Evolutionary conservation across 1,140 invertebrate species (phyloP).

Genomic region (Euglossa dilemma): DNA sequence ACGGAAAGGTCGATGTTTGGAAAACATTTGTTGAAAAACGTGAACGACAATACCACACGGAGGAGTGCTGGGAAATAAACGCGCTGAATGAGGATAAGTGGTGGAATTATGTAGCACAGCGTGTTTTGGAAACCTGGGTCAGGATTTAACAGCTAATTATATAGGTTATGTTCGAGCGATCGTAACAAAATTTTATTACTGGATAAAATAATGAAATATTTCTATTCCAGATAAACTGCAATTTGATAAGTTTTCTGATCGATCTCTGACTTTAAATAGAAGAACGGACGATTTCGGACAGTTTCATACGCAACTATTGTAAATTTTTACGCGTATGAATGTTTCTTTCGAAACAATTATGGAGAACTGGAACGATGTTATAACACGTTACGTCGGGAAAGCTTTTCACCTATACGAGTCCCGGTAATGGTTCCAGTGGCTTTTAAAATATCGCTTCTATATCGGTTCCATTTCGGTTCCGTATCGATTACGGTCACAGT

Average conservation of each 20-base stretch:
- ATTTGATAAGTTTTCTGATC: not conserved
- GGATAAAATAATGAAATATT: not conserved
- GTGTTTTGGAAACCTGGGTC: not conserved
- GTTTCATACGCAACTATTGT: too few relatives aligned
- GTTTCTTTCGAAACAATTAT: too few relatives aligned
- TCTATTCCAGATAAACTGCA: not conserved
- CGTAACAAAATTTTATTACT: not conserved
- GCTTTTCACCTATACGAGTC: too few relatives aligned
- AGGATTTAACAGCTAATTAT: not conserved
- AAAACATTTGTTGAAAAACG: constrained; percentile 19
- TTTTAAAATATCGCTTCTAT: too few relatives aligned
- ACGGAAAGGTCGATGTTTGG: not conserved
- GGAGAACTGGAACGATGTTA: too few relatives aligned
- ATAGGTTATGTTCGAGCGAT: not conserved
- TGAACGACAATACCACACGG: not conserved
- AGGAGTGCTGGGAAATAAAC: not conserved
- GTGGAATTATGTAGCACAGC: not conserved
- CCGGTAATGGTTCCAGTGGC: too few relatives aligned
- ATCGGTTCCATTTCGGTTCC: too few relatives aligned
- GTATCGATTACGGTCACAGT: too few relatives aligned
- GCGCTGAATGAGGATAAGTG: not conserved
- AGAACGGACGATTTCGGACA: too few relatives aligned
- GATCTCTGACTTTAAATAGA: too few relatives aligned
- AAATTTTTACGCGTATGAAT: too few relatives aligned
- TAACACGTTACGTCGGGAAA: too few relatives aligned